Evolutionary conservation across 1,140 invertebrate species (phyloP).

Genomic region (Drosophila watanabei): DNA sequence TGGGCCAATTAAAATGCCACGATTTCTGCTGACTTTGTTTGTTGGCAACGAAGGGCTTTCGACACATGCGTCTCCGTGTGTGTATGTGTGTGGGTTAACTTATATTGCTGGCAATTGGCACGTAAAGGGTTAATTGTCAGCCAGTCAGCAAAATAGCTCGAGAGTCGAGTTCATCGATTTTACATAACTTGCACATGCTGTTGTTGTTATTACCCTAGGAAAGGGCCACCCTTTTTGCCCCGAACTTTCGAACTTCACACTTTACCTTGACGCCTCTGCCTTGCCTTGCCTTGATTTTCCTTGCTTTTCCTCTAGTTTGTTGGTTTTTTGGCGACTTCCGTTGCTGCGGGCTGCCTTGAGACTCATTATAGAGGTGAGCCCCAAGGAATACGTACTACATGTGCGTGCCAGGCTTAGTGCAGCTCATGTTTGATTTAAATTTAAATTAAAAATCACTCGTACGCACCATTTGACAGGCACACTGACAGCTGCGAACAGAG

Average conservation of each 20-base stretch:
- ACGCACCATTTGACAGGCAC: slow-evolving; percentile 58
- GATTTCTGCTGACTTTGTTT: slow-evolving; percentile 53
- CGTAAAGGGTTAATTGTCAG: slow-evolving; percentile 77
- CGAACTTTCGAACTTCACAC: slow-evolving; percentile 52
- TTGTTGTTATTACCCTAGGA: neutral
- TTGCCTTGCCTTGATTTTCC: slow-evolving; percentile 16
- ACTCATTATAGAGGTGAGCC: slow-evolving; percentile 1
- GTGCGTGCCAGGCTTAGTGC: slow-evolving; percentile 22
- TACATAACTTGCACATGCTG: slow-evolving; percentile 63
- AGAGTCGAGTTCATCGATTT: slow-evolving; percentile 59
- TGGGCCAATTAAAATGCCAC: slow-evolving; percentile 54
- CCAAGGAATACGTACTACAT: slow-evolving; percentile 13
- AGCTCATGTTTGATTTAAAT: slow-evolving; percentile 51
- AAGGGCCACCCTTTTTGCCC: neutral
- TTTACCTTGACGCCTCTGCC: slow-evolving; percentile 61
- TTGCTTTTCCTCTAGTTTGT: slow-evolving; percentile 44
- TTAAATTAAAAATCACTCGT: slow-evolving; percentile 74
- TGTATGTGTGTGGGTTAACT: slow-evolving; percentile 47
- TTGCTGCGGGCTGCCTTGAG: slow-evolving; percentile 43
- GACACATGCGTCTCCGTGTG: neutral
- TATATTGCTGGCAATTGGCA: slow-evolving; percentile 74
- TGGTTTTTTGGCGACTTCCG: slow-evolving; percentile 35
- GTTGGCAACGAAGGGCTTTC: slow-evolving; percentile 15
- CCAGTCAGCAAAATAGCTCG: slow-evolving; percentile 67
- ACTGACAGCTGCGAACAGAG: slow-evolving; percentile 47